phyloP scores from a whole-genome alignment of 2,113 vertebrate genomes.

The Mus musculus region DNA sequence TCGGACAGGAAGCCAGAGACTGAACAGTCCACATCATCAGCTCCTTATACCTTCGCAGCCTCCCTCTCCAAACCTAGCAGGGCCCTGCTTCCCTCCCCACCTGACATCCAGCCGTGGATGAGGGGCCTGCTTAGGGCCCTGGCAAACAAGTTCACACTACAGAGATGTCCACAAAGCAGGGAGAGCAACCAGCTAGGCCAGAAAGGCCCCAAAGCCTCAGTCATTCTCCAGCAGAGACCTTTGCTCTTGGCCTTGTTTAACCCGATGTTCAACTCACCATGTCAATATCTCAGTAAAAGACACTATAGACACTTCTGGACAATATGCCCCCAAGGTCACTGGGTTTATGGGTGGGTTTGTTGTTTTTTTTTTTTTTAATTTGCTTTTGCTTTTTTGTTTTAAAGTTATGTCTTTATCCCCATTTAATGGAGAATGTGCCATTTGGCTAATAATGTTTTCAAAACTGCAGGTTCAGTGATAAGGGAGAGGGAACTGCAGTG shows the following conservation, averaged over 20 bases:
- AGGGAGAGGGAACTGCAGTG: background rate
- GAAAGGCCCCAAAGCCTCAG: background rate
- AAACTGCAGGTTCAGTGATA: conserved; percentile 74
- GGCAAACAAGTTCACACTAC: conserved; percentile 80
- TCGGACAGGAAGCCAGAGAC: conserved; percentile 48
- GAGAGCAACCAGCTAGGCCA: conserved; percentile 38
- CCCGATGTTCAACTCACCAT: background rate
- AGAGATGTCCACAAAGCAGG: conserved; percentile 53
- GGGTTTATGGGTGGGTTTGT: conserved; percentile 47
- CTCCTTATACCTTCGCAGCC: background rate
- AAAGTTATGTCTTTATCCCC: conserved; percentile 76
- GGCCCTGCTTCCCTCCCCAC: background rate
- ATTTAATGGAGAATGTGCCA: conserved; percentile 82
- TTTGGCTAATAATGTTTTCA: conserved; percentile 77
- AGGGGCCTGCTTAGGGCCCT: conserved; percentile 41
- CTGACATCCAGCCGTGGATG: conserved; percentile 1
- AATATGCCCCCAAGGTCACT: conserved; percentile 71
- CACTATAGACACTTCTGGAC: conserved; percentile 54
- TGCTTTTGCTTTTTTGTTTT: conserved; percentile 1
- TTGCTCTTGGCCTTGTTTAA: conserved; percentile 51
- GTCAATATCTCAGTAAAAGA: conserved; percentile 61
- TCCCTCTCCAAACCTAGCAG: background rate
- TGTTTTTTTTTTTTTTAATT: conserved; percentile 19
- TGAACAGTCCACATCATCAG: background rate
- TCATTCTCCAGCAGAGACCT: conserved; percentile 45